Base-by-base conservation (phyloP, 2,888 invertebrate genomes). In the Tinea trinotella region DNA sequence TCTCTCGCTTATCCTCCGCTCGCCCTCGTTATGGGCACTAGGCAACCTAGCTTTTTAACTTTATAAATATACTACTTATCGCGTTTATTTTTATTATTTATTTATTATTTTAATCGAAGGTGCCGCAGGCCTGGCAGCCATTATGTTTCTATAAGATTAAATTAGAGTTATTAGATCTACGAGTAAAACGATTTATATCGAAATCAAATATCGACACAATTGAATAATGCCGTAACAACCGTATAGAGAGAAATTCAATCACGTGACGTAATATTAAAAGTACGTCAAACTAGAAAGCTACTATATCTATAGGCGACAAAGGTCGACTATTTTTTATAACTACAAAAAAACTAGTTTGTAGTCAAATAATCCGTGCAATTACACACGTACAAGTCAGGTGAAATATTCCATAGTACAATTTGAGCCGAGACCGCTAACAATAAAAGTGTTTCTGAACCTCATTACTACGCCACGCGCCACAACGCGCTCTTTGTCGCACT, bases 301-400 rank as follows among this genome's bases (percentile, higher is more conserved):
- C n/a, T 46, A 10, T 19, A 40, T 40, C 40, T 40, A 15, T 40
- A 40, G 15, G 40, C 40, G 40, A 40, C 40, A 40, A 40, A 40
- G 40, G 40, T 40, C 40, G 40, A 19, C 36, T n/a, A 4, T 19
- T 46, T 46, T 18, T 46, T 46, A 10, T 19, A 17, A 19, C 46
- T 4, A 19, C 18, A 19, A 6, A 46, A 46, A 46, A 17, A 46
- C 7, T 17, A n/a, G 19, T n/a, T 46, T 46, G 46, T 46, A 46
- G 22, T 74, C 74, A 74, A 75, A 75, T 75, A 83, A 79, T 78
- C 80, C 76, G 76, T 79, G 74, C 79, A 75, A 81, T 82, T 78
- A 78, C 76, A 78, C 84, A 84, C 81, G 81, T 82, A 76, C 75
- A 17, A 64, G 67, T 70, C 71, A 70, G 71, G 79, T 78, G 82